Conservation (phyloP, 2,797 vertebrate genomes). For the Xyrichtys novacula region DNA sequence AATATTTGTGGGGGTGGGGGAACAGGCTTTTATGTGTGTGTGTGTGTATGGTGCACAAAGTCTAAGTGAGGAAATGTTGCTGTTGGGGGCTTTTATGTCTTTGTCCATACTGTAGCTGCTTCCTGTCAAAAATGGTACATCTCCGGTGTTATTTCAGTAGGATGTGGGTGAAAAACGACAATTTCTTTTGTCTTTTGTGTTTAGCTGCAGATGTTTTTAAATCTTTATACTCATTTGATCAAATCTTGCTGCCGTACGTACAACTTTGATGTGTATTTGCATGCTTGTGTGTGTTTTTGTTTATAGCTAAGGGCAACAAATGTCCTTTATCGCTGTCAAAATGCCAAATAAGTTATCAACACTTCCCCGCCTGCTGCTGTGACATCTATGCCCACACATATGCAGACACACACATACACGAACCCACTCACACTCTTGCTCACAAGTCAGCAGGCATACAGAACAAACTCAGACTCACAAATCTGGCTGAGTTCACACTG, state of each 20-base stretch:
- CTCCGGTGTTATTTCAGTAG: slow-evolving; percentile 9
- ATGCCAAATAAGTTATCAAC: slow-evolving; percentile 76
- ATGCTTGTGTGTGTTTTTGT: slow-evolving; percentile 46
- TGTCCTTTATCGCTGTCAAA: slow-evolving; percentile 78
- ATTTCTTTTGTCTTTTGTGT: slow-evolving; percentile 10
- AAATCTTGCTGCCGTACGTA: slow-evolving; percentile 15
- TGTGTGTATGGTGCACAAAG: slow-evolving; percentile 21
- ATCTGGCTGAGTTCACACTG: slow-evolving; percentile 34
- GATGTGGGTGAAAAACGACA: slow-evolving; percentile 31
- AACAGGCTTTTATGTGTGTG: slow-evolving; percentile 22
- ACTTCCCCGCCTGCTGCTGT: slow-evolving; percentile 60
- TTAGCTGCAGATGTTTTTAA: slow-evolving; percentile 24
- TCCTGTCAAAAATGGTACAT: slow-evolving; percentile 40
- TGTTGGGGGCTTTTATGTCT: slow-evolving; percentile 24
- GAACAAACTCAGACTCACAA: slow-evolving; percentile 49
- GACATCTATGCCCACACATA: slow-evolving; percentile 57
- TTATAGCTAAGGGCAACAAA: slow-evolving; percentile 66
- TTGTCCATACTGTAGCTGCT: slow-evolving; percentile 20
- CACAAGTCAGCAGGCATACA: slow-evolving; percentile 43
- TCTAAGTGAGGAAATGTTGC: slow-evolving; percentile 17
- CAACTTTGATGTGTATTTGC: slow-evolving; percentile 39
- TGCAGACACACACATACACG: slow-evolving; percentile 19
- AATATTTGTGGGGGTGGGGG: slow-evolving; percentile 46
- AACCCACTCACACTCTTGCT: slow-evolving; percentile 20
- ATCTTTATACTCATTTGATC: slow-evolving; percentile 14